Evolutionary conservation across 2,113 vertebrate species (phyloP).

Genomic region (Dromiciops gliroides): DNA sequence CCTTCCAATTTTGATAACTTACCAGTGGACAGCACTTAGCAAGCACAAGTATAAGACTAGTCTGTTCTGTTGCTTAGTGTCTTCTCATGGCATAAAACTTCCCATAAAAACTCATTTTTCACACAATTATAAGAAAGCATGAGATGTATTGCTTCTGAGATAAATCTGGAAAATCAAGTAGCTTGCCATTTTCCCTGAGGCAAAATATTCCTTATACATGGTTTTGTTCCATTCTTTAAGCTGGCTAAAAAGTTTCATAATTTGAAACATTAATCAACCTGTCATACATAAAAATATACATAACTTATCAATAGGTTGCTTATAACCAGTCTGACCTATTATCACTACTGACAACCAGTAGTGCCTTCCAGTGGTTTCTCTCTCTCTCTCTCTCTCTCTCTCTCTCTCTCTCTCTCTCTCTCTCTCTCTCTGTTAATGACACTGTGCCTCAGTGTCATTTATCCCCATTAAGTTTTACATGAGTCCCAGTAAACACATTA

Average conservation of each 20-base stretch:
- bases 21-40: neutral
- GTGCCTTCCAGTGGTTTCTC: neutral
- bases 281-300: neutral
- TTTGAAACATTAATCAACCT: slow-evolving; percentile 8
- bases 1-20: neutral
- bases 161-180: neutral
- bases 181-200: neutral
- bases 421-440: neutral
- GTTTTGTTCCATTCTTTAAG: slow-evolving; percentile 35
- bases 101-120: neutral
- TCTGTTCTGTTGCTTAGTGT: neutral
- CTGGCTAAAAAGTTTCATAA: slow-evolving; percentile 12
- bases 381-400: neutral
- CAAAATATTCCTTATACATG: neutral
- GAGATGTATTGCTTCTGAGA: slow-evolving; percentile 9
- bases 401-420: neutral
- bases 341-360: neutral
- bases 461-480: neutral
- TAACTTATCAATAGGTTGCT: neutral
- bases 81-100: neutral
- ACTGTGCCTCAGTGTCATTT: slow-evolving; percentile 1
- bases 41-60: neutral
- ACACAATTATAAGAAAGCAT: neutral
- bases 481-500: neutral
- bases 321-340: neutral